Percentiles rank a stretch among this genome's conserved stretches.
Evolutionary conservation across 2,113 vertebrate genomes (phyloP).

Genomic region (Thermophis baileyi): DNA sequence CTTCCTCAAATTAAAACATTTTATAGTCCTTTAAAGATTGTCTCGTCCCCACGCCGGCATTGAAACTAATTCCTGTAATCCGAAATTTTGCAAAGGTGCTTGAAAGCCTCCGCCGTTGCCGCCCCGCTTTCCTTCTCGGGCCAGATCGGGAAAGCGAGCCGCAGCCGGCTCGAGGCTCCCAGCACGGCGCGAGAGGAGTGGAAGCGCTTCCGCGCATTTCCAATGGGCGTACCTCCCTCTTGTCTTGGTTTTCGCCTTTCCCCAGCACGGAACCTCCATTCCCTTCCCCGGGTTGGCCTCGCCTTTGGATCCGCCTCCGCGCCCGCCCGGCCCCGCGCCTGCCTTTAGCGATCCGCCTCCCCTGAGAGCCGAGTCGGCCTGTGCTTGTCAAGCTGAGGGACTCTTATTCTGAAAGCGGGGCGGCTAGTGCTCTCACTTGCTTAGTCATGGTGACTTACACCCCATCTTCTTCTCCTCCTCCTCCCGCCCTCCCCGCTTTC

Average conservation of each 20-base stretch:
- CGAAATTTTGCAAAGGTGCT: background rate
- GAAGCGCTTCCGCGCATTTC: background rate
- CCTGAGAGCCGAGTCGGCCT: too few relatives aligned
- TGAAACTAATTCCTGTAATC: background rate
- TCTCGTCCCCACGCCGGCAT: background rate
- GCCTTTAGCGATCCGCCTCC: background rate
- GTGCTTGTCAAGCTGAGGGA: conserved; percentile 4
- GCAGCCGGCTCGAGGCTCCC: background rate
- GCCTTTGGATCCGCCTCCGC: background rate
- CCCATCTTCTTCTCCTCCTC: conserved; percentile 20
- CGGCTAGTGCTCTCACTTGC: conserved; percentile 40
- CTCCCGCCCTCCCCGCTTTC: background rate
- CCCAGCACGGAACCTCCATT: background rate
- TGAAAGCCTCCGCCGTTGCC: background rate
- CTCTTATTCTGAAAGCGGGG: conserved; percentile 61
- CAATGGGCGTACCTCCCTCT: background rate
- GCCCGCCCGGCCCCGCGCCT: background rate
- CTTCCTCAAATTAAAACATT: background rate
- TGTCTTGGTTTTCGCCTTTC: background rate
- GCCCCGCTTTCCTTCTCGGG: background rate
- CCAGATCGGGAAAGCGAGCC: background rate
- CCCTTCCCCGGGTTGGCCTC: too few relatives aligned
- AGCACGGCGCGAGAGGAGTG: background rate
- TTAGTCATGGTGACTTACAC: conserved; percentile 65
- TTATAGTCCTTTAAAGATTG: background rate